Conservation (phyloP, 2,113 vertebrate genomes). For the Callithrix jacchus region DNA sequence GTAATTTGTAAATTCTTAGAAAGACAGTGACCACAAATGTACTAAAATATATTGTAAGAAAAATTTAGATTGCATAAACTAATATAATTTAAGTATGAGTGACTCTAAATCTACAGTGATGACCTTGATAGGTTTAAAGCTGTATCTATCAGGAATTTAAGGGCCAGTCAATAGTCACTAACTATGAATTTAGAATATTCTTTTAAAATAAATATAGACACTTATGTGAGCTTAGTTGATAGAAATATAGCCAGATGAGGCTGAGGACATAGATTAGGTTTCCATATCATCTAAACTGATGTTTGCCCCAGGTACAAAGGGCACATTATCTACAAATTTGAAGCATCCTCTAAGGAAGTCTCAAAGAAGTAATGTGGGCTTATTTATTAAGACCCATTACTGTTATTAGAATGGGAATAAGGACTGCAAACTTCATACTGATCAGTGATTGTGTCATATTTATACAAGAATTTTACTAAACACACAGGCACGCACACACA, state of each 20-base stretch:
- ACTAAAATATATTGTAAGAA: constrained; percentile 41
- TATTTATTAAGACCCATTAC: background rate
- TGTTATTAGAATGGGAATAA: background rate
- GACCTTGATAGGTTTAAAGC: background rate
- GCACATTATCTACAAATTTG: background rate
- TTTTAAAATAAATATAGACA: background rate
- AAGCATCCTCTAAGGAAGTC: background rate
- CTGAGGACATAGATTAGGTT: background rate
- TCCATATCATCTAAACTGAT: background rate
- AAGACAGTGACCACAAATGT: background rate
- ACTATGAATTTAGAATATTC: background rate
- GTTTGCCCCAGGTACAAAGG: background rate
- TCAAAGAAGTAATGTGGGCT: background rate
- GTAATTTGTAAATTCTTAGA: background rate
- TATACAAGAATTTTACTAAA: background rate
- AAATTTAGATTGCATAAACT: background rate
- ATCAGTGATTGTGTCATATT: background rate
- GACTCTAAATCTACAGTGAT: background rate
- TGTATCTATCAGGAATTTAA: constrained; percentile 16
- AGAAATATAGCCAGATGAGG: background rate
- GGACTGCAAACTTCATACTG: background rate
- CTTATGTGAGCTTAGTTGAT: background rate
- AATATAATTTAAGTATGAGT: background rate
- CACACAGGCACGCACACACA: background rate
- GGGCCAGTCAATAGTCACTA: background rate